Evolutionary conservation across 2,113 vertebrate species (phyloP), one percentile per base, ranked within the genome.

Genomic region (Brienomyrus longianalis): DNA sequence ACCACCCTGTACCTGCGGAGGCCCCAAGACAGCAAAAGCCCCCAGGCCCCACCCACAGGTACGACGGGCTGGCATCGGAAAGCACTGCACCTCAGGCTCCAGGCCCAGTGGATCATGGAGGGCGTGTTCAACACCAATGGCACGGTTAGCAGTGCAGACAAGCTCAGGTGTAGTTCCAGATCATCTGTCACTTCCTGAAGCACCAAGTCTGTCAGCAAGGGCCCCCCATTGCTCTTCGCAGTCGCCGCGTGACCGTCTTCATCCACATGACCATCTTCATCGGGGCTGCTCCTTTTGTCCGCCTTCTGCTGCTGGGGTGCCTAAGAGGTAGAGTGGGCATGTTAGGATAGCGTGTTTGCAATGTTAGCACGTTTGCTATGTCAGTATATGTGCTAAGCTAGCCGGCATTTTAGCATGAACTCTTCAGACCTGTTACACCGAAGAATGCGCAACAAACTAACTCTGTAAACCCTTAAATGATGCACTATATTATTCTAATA

Each of bases 81-180:
- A 9, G 35, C 77, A 8, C 17, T 83, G 39, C 2, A 99, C 98
- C 98, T 97, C 93, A 99, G 94, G 94, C 98, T 99, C 91, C 97
- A 97, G 17, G 95, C 89, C 98, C 98, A 99, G 92, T 99, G 97
- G 93, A 98, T 93, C 23, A 99, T 95, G 2, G 98, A 98, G 0
- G 98, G 98, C 23, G 94, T 93, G 83, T 93, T 95, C 89, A 99
- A 96, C 92, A 98, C 95, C 27, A 97, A 92, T 2, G 97, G 95
- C 89, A 98, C 96, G 0, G 95, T 95, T 89, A 98, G 91, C 70
- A 99, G 94, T 19, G 95, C 94, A 0, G 97, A 94, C 83, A 98
- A 88, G 39, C 96, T 96, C 85, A 96, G 74, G 74, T 99, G 98
- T 90, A 99, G 96, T 91, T 96, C 96, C 13, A 99, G 94, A 92